Evolutionary conservation across 2,113 vertebrate species (phyloP).

Genomic region (Antidorcas marsupialis): DNA sequence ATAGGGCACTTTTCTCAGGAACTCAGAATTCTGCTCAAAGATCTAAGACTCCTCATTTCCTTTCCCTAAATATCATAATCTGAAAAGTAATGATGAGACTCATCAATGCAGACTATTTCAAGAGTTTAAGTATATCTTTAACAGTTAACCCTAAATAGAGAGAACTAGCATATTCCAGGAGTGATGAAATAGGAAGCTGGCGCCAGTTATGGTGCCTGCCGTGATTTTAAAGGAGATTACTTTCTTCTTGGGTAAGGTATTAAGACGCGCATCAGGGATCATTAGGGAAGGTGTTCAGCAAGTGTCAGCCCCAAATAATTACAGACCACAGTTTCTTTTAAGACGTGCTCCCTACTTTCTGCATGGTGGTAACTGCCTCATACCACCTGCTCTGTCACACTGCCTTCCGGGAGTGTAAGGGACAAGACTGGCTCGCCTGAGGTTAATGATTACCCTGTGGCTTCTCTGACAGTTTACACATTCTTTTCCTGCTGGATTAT

Average conservation of each 20-base stretch:
- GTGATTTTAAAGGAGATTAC: neutral
- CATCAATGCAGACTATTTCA: neutral
- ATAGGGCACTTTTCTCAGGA: neutral
- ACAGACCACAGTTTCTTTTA: constrained; percentile 1
- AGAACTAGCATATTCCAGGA: neutral
- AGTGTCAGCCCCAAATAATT: constrained; percentile 50
- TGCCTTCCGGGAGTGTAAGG: neutral
- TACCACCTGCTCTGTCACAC: neutral
- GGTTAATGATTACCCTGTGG: neutral
- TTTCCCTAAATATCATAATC: neutral
- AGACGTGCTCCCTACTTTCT: neutral
- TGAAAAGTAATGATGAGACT: neutral
- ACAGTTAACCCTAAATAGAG: neutral
- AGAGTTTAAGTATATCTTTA: neutral
- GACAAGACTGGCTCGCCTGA: neutral
- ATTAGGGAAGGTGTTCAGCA: neutral
- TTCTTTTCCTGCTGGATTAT: neutral
- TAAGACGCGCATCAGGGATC: neutral
- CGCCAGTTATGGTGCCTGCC: neutral
- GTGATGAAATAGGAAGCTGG: neutral
- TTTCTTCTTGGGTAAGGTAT: neutral
- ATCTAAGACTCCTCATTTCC: neutral
- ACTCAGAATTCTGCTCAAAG: neutral
- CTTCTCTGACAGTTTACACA: neutral
- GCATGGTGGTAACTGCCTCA: neutral